phyloP scores from a whole-genome alignment of 2,797 vertebrate genomes.

The Ptychobarbus kaznakovi region DNA sequence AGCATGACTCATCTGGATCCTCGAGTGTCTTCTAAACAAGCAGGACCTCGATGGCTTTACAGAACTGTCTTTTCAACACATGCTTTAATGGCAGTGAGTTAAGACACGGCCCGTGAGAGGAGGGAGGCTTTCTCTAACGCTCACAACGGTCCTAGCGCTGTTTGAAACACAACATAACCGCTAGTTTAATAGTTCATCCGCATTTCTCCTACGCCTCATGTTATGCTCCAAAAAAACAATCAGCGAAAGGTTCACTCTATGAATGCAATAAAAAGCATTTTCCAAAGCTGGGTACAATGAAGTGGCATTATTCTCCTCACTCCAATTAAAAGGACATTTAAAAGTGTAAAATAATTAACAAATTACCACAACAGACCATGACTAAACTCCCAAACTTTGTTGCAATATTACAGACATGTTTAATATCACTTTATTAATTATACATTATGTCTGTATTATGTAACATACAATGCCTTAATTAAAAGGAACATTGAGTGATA shows the following conservation, averaged over 20 bases:
- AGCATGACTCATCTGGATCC: constrained; percentile 51
- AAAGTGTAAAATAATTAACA: neutral
- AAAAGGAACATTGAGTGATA: no score
- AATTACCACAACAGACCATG: neutral
- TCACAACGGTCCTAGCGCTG: neutral
- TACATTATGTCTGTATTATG: no score
- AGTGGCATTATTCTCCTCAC: neutral
- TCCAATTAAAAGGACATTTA: neutral
- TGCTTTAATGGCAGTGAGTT: constrained; percentile 66
- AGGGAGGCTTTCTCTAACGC: constrained; percentile 19
- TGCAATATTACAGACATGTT: neutral
- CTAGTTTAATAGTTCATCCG: neutral
- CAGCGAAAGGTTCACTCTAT: neutral
- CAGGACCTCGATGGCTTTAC: constrained; percentile 66
- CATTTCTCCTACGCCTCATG: neutral
- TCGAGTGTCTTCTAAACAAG: constrained; percentile 64
- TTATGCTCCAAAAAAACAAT: neutral
- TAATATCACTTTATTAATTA: neutral
- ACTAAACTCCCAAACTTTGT: neutral
- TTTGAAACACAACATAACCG: neutral
- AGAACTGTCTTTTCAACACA: constrained; percentile 66
- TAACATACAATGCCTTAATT: no score
- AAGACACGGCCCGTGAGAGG: constrained; percentile 62
- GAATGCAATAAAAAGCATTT: neutral
- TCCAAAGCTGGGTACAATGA: neutral